Conservation (phyloP, 2,113 vertebrate species). For the Hystrix brachyura region DNA sequence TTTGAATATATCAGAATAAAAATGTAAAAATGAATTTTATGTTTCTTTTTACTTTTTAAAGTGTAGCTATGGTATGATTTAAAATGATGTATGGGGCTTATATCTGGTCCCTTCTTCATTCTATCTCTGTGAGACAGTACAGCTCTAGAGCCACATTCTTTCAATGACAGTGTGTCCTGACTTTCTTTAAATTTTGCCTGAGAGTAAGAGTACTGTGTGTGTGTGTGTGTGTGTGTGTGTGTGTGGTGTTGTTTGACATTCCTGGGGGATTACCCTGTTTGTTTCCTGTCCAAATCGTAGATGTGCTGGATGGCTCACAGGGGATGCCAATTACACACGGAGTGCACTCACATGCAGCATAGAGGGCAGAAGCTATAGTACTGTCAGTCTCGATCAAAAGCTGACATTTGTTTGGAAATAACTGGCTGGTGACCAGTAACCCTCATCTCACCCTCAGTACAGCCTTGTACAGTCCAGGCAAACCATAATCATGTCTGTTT, state of each 20-base stretch:
- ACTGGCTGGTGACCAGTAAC: neutral
- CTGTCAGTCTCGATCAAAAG: neutral
- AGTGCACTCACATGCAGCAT: neutral
- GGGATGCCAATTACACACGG: neutral
- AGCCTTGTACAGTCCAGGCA: neutral
- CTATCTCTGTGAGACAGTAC: neutral
- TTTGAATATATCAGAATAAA: neutral
- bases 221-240: neutral
- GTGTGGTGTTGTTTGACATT: accelerated
- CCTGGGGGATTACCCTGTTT: neutral
- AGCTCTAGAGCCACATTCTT: neutral
- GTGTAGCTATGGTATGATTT: neutral
- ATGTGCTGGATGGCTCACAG: neutral
- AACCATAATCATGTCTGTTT: neutral
- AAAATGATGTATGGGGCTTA: neutral
- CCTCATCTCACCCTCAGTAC: neutral
- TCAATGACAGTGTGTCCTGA: neutral
- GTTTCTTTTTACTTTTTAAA: neutral
- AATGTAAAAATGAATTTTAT: neutral
- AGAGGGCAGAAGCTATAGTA: neutral
- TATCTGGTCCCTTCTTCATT: neutral
- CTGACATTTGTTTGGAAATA: neutral
- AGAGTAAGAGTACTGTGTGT: neutral
- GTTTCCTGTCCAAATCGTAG: neutral
- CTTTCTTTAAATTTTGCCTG: neutral